Evolutionary conservation across 1,140 invertebrate species (phyloP).

Genomic region (Trichonephila clavata): DNA sequence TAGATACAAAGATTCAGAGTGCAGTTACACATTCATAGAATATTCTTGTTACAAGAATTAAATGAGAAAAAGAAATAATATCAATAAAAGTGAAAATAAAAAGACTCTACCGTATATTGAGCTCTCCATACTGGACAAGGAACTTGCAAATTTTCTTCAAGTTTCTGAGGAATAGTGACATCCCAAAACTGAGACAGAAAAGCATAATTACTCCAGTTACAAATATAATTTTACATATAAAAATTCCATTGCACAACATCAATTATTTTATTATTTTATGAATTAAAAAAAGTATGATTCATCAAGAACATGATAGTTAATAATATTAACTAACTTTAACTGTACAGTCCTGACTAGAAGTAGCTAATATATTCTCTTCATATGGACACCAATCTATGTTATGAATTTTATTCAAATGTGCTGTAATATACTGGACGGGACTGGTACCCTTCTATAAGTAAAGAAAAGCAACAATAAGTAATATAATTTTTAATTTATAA

Average conservation of each 20-base stretch:
- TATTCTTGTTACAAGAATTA: not conserved
- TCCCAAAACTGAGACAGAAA: constrained; percentile 88
- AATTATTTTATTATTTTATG: not conserved
- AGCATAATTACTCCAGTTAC: not conserved
- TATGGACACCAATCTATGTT: constrained; percentile 96
- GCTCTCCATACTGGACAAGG: constrained; percentile 96
- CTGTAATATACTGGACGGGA: constrained; percentile 95
- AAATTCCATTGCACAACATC: no score
- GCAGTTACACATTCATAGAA: not conserved
- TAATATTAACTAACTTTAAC: constrained; percentile 85
- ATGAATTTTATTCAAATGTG: constrained; percentile 95
- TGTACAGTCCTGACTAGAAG: constrained; percentile 95
- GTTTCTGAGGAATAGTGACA: constrained; percentile 89
- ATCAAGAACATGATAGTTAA: not conserved
- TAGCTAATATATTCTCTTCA: constrained; percentile 92
- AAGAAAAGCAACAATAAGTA: no score
- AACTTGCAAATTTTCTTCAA: constrained; percentile 91
- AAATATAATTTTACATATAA: not conserved
- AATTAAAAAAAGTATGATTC: no score
- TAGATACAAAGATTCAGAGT: not conserved
- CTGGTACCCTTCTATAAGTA: constrained; percentile 86
- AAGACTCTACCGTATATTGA: constrained; percentile 87
- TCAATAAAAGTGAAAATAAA: not conserved
- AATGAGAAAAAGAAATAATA: not conserved
- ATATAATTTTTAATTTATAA: no score